Evolutionary conservation across 2,113 vertebrate genomes (phyloP), one percentile per base, ranked within the genome.

Genomic region (Penelope pileata): DNA sequence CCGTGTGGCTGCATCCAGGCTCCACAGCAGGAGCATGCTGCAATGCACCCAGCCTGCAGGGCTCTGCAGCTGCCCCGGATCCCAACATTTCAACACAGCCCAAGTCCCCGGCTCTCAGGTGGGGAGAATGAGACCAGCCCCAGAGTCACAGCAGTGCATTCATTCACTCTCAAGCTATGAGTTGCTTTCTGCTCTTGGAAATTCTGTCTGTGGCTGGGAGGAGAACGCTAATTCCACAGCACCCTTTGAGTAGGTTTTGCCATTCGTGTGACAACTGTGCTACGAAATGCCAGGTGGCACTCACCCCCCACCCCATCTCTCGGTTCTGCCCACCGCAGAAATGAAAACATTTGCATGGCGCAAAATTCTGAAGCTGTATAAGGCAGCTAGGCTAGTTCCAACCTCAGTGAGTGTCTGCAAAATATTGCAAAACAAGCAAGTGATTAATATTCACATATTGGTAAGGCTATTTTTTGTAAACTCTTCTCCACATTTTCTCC

Each of bases 231-330:
- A 56, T 91, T 76, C 48, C 58, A 54, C 58, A 64, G 78, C 90
- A 90, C 73, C 78, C 75, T 90, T 73, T 83, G 90, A 86, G 92
- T 36, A 87, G 79, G 59, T 93, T 91, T 94, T 58, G 40, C 88
- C 59, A 54, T 83, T 74, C 50, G 27, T 2, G 45, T 40, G 75
- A 62, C 18, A 77, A 69, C 63, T 53, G 54, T 66, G 73, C 80
- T 74, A 21, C 42, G 70, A 76, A 83, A 76, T 84, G 79, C 82
- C 95, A 90, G 83, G 85, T 83, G 78, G 50, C 66, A 48, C 23
- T 93, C 83, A 85, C 42, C n/a, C 88, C 85, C 83, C 75, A 93
- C 70, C 85, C 79, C 63, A 83, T 66, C 68, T 73, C 88, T 62
- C 0, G 0, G 42, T 42, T 77, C 72, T 91, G 79, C 79, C 85